Conservation (phyloP, 2,888 invertebrate species). For the Drosophila antonietae region DNA sequence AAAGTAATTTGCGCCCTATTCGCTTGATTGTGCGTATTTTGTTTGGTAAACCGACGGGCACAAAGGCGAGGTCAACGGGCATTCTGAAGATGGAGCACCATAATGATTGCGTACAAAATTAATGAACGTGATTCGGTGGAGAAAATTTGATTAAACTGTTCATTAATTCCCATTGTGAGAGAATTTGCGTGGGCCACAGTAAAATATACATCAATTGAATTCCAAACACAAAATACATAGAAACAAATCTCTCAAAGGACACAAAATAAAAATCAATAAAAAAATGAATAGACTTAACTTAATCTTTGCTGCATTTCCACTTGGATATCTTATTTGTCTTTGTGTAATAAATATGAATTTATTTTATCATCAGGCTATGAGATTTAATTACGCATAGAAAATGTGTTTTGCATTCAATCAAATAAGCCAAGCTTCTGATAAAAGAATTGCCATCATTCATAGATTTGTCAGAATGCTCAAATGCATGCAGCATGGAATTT, state of each 20-base stretch:
- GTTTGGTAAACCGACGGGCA: slow-evolving; percentile 52
- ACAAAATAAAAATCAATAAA: neutral
- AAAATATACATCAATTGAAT: slow-evolving; percentile 4
- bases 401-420: slow-evolving; percentile 46
- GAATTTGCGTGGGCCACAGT: slow-evolving; percentile 43
- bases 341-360: slow-evolving; percentile 37
- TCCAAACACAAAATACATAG: neutral
- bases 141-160: slow-evolving; percentile 75
- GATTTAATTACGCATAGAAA: slow-evolving; percentile 47
- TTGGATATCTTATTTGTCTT: neutral
- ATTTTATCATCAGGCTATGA: slow-evolving; percentile 38
- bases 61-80: slow-evolving; percentile 21
- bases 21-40: slow-evolving; percentile 76
- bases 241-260: slow-evolving; percentile 1
- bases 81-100: slow-evolving; percentile 41
- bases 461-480: slow-evolving; percentile 5
- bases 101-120: slow-evolving; percentile 75
- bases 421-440: slow-evolving; percentile 30
- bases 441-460: slow-evolving; percentile 28
- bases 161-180: slow-evolving; percentile 74
- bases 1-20: slow-evolving; percentile 73
- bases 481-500: slow-evolving; percentile 45
- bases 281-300: neutral
- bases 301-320: neutral
- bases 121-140: slow-evolving; percentile 72